phyloP scores from a whole-genome alignment of 2,113 vertebrate species.

The Cygnus atratus region DNA sequence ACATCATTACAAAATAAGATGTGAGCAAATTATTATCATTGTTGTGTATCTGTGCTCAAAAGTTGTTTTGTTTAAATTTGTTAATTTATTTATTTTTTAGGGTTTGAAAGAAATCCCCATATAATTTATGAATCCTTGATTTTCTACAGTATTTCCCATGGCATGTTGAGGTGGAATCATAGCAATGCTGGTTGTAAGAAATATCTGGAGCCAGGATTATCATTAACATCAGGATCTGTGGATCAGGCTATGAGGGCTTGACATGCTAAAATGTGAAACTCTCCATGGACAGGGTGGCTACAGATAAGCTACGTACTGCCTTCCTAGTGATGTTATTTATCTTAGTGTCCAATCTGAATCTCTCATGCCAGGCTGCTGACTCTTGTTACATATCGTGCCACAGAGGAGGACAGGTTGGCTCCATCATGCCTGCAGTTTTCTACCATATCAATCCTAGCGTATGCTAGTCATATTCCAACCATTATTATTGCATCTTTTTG shows the following conservation, averaged over 20 bases:
- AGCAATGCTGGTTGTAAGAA: not conserved
- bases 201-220: not conserved
- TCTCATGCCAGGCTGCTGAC: too few species aligned
- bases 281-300: not conserved
- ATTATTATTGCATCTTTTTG: not conserved
- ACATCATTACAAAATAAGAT: not conserved
- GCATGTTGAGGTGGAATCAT: not conserved
- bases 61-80: not conserved
- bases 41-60: not conserved
- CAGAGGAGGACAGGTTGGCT: not conserved
- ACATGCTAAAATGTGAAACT: not conserved
- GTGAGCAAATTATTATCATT: not conserved
- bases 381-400: not conserved
- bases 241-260: not conserved
- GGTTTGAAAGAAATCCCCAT: not conserved
- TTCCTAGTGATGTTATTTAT: not conserved
- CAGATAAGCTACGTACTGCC: not conserved
- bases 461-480: not conserved
- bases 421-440: not conserved
- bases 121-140: not conserved
- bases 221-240: not conserved
- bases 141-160: not conserved
- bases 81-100: not conserved
- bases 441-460: not conserved
- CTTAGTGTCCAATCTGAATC: not conserved